Evolutionary conservation across 1,140 invertebrate species (phyloP), one percentile per base, ranked within the genome.

Genomic region (Hormaphis cornu): DNA sequence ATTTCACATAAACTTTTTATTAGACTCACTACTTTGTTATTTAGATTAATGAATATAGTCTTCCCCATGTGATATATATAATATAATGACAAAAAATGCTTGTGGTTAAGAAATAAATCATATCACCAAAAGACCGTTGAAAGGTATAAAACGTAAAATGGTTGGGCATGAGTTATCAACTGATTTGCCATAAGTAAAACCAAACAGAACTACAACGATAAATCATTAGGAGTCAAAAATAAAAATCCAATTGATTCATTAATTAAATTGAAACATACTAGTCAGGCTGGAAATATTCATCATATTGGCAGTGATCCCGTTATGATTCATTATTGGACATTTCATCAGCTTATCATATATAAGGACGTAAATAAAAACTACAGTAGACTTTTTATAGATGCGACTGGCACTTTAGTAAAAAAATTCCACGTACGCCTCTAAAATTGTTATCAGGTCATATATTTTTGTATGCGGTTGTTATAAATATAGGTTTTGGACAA

Each of bases 251-350:
- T 61, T 26, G 8, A 26, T 26, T 44, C 20, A 4, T 42, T 61
- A 8, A 24, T 61, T 42, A 16, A 35, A 26, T 2, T 44, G 3
- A 61, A 61, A 24, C 30, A 61, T 26, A 42, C 30, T n/a, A 22
- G 35, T 9, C 58, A 61, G 4, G 58, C 58, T 26, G 58, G 58
- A 35, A 40, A 26, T 26, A 42, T 61, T 37, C 58, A 61, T 42
- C 35, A 61, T 42, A 61, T 61, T 22, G 30, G 35, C 9, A 37
- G 16, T 40, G 58, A 61, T 24, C 58, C 58, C 16, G 30, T 26
- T n/a, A 37, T 42, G 9, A 42, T 61, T 12, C 58, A 42, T 42
- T 61, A 44, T 26, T 44, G 37, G 58, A 40, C 30, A 5, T 18
- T 12, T 26, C 30, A 37, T 37, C 14, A 44, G 16, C 0, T 44